A percentile compares a stretch with the other conserved stretches of the same genome.
Evolutionary conservation across 2,888 invertebrate genomes (phyloP).

Genomic region (Dione vanillae): DNA sequence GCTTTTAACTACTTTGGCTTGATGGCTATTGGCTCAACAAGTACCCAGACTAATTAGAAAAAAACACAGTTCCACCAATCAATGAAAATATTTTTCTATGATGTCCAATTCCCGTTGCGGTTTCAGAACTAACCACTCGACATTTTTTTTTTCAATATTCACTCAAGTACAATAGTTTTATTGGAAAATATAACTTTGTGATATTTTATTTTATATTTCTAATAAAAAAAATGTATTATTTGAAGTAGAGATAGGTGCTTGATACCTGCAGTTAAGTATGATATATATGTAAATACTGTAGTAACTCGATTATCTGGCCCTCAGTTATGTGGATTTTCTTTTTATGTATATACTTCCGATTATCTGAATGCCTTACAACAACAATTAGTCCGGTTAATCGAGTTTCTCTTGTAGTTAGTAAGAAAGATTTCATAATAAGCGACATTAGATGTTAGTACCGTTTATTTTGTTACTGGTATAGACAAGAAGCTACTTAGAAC

Average conservation of each 20-base stretch:
- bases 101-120: constrained; percentile 20
- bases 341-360: too few species aligned
- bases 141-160: constrained; percentile 13
- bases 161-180: constrained; percentile 21
- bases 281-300: too few species aligned
- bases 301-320: too few species aligned
- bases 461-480: too few species aligned
- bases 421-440: too few species aligned
- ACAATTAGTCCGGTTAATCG: too few species aligned
- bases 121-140: constrained; percentile 22
- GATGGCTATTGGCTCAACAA: neutral
- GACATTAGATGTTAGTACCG: too few species aligned
- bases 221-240: constrained; percentile 10
- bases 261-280: neutral
- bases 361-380: too few species aligned
- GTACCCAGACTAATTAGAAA: constrained; percentile 1
- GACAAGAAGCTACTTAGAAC: too few species aligned
- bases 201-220: neutral
- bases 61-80: constrained; percentile 1
- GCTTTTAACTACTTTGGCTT: neutral
- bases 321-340: too few species aligned
- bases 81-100: constrained; percentile 14
- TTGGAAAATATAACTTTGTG: neutral
- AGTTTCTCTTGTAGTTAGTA: too few species aligned
- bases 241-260: neutral